Conservation (phyloP, 2,797 vertebrate species). For the Rallus crepitans region DNA sequence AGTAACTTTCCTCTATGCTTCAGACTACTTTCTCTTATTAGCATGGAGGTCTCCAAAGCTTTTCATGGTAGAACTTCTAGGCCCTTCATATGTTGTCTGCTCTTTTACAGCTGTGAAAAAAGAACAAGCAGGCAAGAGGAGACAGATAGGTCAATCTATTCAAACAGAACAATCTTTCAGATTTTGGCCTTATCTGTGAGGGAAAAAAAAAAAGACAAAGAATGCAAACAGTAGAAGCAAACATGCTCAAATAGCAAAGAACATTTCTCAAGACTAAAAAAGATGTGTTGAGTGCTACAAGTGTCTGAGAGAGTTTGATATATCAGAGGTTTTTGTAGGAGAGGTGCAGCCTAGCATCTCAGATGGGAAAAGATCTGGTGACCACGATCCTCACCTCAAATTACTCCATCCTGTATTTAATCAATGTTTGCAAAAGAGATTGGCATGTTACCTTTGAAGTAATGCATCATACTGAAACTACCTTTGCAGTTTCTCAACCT, state of each 20-base stretch:
- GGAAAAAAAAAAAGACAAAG: background rate
- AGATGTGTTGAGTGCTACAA: background rate
- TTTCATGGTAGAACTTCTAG: background rate
- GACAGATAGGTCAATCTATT: background rate
- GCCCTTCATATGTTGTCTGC: background rate
- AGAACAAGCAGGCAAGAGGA: background rate
- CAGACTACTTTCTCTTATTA: background rate
- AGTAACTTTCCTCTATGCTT: background rate
- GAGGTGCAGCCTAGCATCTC: background rate
- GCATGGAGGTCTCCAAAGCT: background rate
- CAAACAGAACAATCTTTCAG: background rate
- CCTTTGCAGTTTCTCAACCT: constrained; percentile 39
- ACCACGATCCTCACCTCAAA: background rate
- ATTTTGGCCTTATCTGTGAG: background rate
- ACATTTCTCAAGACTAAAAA: constrained; percentile 1
- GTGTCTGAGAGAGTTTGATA: background rate
- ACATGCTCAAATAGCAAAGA: background rate
- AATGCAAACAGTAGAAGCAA: background rate
- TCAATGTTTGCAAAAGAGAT: constrained; percentile 42
- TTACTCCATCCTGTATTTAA: constrained; percentile 44
- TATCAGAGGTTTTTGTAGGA: background rate
- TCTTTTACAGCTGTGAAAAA: background rate
- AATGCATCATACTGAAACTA: constrained; percentile 54
- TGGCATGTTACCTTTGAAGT: constrained; percentile 50
- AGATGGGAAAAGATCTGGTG: background rate